Base-by-base conservation (phyloP, 2,888 invertebrate species). In the Agriotes lineatus region DNA sequence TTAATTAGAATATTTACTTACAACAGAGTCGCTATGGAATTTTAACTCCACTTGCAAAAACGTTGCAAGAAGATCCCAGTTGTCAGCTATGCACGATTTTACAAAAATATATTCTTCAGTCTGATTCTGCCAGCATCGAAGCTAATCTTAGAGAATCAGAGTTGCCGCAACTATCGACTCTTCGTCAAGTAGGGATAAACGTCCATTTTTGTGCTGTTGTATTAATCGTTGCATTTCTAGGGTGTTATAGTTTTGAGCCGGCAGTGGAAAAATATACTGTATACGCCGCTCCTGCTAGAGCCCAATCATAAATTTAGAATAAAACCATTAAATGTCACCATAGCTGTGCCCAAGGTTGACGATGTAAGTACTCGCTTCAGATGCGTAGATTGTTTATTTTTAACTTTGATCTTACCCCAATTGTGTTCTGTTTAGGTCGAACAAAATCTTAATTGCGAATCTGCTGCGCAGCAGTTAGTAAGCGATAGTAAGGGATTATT, bases 231-330 rank as follows among this genome's bases (percentile, higher is more conserved):
- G 35, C 3, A 10, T 14, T n/a, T 82, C 59, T 81, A 94, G 93
- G 97, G 97, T 22, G 93, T 98, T n/a, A 94, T 98, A 81, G 97
- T 97, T 20, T 86, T 98, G 61, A 96, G 96, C 79, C 90, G 97
- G 0, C 97, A 98, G 82, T 98, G 97, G 98, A 97, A 97, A 85
- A 97, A 96, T 83, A 93, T 96, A 1, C 86, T 98, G 16, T 97
- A 97, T 82, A 97, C 97, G 74, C 97, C 98, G 0, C 86, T 96
- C 72, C 86, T 97, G 39, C 88, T 96, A 61, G 95, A 83, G 72
- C 95, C 96, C 82, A 95, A 94, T 82, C 94, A 95, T 81, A 94
- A 95, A 86, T 91, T 91, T 67, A 93, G 94, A 81, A 88, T 92
- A 77, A 92, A 92, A 77, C 94, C 94, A 1, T 88, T 96, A 72